Percentiles rank a stretch among this genome's conserved stretches.
Evolutionary conservation across 2,797 vertebrate genomes (phyloP).

Genomic region (Odontamblyopus rebecca): DNA sequence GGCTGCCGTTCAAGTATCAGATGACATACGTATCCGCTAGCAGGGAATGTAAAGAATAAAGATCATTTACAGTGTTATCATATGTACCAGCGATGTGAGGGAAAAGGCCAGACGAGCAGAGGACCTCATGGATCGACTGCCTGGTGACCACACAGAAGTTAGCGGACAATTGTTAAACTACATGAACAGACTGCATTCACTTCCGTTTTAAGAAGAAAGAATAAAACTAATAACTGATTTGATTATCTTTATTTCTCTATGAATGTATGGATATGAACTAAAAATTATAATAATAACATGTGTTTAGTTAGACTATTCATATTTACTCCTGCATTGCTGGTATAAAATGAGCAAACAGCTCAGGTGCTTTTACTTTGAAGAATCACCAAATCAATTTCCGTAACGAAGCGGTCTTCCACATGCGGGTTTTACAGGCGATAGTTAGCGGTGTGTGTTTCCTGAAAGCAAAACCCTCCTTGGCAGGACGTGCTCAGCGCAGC

Average conservation of each 20-base stretch:
- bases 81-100: slow-evolving; percentile 4
- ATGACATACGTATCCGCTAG: not conserved
- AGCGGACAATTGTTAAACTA: slow-evolving; percentile 39
- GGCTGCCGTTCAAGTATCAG: slow-evolving; percentile 25
- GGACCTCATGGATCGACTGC: slow-evolving; percentile 43
- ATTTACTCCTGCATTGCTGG: not conserved
- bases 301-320: not conserved
- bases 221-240: slow-evolving; percentile 27
- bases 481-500: slow-evolving; percentile 51
- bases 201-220: slow-evolving; percentile 43
- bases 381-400: slow-evolving; percentile 3
- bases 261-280: not conserved
- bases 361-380: slow-evolving; percentile 19
- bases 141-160: slow-evolving; percentile 62
- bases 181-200: accelerated
- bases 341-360: not conserved
- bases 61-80: not conserved
- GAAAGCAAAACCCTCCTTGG: slow-evolving; percentile 27
- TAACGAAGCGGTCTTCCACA: accelerated
- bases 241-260: not conserved
- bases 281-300: not conserved
- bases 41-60: not conserved
- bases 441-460: slow-evolving; percentile 63
- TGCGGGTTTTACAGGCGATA: slow-evolving; percentile 23
- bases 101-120: slow-evolving; percentile 15